These are phyloP conservation scores for Oreocharis arfaki DNA, from an alignment of 2,113 vertebrate species.

Conservation along the genomic window DNA sequence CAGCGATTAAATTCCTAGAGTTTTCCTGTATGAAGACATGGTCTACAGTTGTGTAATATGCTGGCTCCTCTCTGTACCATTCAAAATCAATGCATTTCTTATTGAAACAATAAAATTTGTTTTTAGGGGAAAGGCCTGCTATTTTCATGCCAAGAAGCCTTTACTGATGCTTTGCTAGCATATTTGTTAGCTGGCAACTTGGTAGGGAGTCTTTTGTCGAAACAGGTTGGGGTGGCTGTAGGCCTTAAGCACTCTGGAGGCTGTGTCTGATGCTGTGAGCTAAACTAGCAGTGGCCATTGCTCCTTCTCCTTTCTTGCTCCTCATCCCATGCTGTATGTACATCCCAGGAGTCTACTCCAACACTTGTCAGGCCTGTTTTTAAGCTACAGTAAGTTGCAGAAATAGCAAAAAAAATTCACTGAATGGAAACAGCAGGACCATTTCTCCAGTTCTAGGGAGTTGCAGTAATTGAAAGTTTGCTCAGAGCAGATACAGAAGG, in stretches of 20 bases:
- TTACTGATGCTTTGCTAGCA: not conserved
- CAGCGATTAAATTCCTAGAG: not conserved
- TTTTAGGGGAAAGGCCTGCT: not conserved
- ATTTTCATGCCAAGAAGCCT: not conserved
- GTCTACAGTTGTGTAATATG: not conserved
- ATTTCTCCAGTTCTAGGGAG: not conserved
- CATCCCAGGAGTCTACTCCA: not conserved
- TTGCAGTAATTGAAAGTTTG: not conserved
- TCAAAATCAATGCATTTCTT: not conserved
- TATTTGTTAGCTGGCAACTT: not conserved
- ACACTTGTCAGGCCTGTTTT: not conserved
- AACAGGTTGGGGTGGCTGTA: not conserved
- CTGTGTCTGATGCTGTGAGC: not conserved
- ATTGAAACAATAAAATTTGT: not conserved
- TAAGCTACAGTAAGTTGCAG: not conserved
- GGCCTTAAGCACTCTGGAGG: not conserved
- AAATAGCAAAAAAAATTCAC: not conserved
- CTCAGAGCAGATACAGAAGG: not conserved
- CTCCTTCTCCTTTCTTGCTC: not conserved
- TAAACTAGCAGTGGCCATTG: not conserved
- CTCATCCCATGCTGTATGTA: not conserved
- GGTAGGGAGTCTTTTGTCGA: not conserved
- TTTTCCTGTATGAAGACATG: not conserved
- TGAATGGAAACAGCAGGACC: rapidly evolving
- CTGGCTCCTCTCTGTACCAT: not conserved